Conservation (phyloP, 2,888 invertebrate species). For the Caenorhabditis sp. region DNA sequence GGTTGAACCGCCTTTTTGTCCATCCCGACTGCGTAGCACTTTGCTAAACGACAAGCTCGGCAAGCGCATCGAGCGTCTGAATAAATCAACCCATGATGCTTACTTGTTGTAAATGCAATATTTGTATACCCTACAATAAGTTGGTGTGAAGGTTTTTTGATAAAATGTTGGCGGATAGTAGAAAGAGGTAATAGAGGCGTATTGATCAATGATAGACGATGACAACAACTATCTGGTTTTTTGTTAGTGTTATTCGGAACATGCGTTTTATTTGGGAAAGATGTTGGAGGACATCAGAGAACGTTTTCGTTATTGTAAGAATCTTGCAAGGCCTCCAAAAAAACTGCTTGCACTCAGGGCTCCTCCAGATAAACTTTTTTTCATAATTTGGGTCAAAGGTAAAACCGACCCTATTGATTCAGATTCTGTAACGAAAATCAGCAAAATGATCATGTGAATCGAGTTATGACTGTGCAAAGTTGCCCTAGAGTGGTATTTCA, state of each 20-base stretch:
- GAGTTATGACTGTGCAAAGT: no score
- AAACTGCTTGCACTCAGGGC: no score
- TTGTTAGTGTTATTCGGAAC: neutral
- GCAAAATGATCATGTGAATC: no score
- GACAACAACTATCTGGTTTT: neutral
- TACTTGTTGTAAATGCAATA: neutral
- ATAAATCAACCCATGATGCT: constrained; percentile 8
- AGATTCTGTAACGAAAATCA: no score
- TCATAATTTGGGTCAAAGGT: neutral
- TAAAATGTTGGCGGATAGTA: neutral
- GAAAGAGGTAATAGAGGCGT: neutral
- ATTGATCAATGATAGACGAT: neutral
- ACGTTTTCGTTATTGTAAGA: no score
- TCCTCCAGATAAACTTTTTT: no score
- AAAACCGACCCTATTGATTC: no score
- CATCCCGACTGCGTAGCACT: constrained; percentile 79
- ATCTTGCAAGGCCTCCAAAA: no score
- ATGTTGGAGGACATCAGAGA: no score
- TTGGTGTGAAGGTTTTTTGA: neutral
- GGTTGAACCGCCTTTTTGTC: constrained; percentile 74
- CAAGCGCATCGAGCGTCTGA: constrained; percentile 82
- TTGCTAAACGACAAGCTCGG: constrained; percentile 77
- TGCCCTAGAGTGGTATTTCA: no score
- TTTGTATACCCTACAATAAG: neutral
- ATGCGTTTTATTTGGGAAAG: neutral